Evolutionary conservation across 2,888 invertebrate species (phyloP).

Genomic region (Eilema sororculum): DNA sequence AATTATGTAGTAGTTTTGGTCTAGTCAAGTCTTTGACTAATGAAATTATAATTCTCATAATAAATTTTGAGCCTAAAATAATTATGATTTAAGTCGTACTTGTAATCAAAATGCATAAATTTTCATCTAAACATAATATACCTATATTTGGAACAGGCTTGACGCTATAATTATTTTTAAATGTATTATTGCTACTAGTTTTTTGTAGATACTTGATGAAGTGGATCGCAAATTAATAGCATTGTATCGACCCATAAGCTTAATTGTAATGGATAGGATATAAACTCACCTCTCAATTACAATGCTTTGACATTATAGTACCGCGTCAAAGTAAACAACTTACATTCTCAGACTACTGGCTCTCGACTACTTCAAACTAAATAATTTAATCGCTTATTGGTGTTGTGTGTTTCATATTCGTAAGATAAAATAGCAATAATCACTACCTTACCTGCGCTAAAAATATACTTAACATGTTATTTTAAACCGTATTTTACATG

Average conservation of each 20-base stretch:
- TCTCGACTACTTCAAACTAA: not conserved
- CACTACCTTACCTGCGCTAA: not conserved
- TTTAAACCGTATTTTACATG: not conserved
- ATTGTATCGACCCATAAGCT: not conserved
- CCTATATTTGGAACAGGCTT: not conserved
- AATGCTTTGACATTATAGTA: not conserved
- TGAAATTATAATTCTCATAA: constrained; percentile 17
- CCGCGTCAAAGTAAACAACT: not conserved
- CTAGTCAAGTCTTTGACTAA: constrained; percentile 17
- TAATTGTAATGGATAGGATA: not conserved
- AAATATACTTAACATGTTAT: not conserved
- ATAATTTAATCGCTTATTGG: not conserved
- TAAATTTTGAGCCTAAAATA: constrained; percentile 13
- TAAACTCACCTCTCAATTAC: not conserved
- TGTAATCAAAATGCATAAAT: not conserved
- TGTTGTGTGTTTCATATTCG: not conserved
- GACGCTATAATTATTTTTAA: not conserved
- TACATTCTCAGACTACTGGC: not conserved
- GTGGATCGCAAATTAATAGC: not conserved
- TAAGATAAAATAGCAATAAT: not conserved
- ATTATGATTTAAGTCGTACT: constrained; percentile 7
- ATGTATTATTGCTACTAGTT: not conserved
- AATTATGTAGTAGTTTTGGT: constrained; percentile 18
- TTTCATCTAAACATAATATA: not conserved
- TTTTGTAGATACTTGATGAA: not conserved